Evolutionary conservation across 2,113 vertebrate species (phyloP).

Genomic region (Siniperca knerii): DNA sequence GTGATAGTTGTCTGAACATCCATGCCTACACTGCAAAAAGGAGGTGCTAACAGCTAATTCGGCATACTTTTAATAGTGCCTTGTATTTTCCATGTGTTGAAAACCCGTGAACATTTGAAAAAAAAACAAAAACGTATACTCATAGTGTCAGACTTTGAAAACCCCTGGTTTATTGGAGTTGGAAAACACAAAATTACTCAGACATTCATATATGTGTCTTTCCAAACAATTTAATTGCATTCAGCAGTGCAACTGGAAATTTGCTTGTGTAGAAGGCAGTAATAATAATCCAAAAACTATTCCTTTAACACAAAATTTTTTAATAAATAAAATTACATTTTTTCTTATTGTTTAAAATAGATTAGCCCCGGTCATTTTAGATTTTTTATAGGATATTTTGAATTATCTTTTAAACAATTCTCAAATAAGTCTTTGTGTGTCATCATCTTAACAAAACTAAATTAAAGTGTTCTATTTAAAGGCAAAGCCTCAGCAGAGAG

Average conservation of each 20-base stretch:
- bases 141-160: too few species aligned
- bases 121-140: background rate
- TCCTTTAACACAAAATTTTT: too few species aligned
- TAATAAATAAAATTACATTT: too few species aligned
- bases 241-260: background rate
- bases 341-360: background rate
- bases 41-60: background rate
- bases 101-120: background rate
- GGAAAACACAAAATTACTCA: background rate
- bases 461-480: constrained; percentile 2
- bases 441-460: background rate
- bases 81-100: background rate
- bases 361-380: background rate
- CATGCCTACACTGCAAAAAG: background rate
- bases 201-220: background rate
- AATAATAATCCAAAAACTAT: too few species aligned
- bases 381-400: background rate
- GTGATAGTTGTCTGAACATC: background rate
- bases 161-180: background rate
- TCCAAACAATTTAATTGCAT: background rate
- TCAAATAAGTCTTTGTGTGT: background rate
- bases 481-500: background rate
- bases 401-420: background rate
- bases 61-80: too few species aligned
- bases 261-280: background rate